Evolutionary conservation across 2,797 vertebrate species (phyloP).

Genomic region (Catamblyrhynchus diadema): DNA sequence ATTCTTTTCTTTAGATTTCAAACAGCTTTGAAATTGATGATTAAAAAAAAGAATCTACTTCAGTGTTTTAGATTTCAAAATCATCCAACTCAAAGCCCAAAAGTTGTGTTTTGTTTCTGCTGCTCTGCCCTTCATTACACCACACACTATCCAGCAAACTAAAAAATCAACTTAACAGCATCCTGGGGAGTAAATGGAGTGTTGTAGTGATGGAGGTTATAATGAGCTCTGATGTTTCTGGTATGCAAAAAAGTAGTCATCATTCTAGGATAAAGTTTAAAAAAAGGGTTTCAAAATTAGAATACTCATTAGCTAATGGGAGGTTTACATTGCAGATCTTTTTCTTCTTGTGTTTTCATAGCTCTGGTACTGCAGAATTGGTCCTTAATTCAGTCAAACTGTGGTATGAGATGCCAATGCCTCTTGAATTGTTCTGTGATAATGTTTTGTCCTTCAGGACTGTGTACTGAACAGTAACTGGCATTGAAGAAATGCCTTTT

Average conservation of each 20-base stretch:
- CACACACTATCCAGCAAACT: not conserved
- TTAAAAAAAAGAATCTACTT: not conserved
- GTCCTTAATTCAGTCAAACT: not conserved
- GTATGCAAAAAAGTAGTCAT: not conserved
- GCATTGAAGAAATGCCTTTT: not conserved
- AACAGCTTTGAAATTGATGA: not conserved
- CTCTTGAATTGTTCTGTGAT: not conserved
- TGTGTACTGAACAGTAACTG: not conserved
- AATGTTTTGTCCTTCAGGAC: constrained; percentile 17
- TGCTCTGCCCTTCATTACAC: not conserved
- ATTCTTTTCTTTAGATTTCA: not conserved
- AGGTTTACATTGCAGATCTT: not conserved
- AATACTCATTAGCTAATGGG: not conserved
- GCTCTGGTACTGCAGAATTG: not conserved
- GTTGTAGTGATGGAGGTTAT: not conserved
- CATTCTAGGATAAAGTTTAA: not conserved
- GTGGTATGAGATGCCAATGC: not conserved
- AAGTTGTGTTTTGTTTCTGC: not conserved
- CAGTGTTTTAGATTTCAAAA: not conserved
- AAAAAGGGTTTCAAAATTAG: not conserved
- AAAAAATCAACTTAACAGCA: not conserved
- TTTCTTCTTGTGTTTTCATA: not conserved
- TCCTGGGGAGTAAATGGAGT: not conserved
- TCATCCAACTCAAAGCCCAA: not conserved
- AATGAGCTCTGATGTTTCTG: not conserved